Conservation (phyloP, 2,797 vertebrate species). For the Pangasius krempfi region DNA sequence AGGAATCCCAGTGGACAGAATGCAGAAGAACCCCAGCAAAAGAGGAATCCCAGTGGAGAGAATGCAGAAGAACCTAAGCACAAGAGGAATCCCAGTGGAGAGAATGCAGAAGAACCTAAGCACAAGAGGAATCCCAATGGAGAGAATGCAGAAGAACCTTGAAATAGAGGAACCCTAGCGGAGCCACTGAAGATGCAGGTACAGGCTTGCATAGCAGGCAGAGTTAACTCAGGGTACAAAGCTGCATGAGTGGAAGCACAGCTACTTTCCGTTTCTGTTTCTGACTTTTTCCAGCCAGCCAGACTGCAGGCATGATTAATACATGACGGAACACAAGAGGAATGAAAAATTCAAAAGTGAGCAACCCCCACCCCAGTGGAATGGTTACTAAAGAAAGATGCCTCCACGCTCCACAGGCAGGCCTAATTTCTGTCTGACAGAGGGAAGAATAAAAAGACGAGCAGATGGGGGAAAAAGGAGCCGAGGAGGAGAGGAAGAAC, state of each 20-base stretch:
- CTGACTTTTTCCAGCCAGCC: constrained; percentile 75
- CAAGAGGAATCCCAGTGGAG: not conserved
- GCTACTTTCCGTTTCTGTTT: constrained; percentile 64
- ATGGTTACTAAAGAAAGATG: constrained; percentile 37
- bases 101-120: not conserved
- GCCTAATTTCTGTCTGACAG: constrained; percentile 17
- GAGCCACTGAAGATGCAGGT: not conserved
- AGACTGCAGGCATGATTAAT: constrained; percentile 77
- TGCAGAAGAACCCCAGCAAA: too few relatives aligned
- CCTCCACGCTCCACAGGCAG: constrained; percentile 27
- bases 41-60: not conserved
- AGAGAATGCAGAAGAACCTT: not conserved
- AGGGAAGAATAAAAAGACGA: constrained; percentile 17
- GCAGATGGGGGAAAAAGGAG: constrained; percentile 4
- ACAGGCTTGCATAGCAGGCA: not conserved
- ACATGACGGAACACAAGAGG: constrained; percentile 66
- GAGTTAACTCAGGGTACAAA: not conserved
- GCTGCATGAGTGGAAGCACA: constrained; percentile 8
- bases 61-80: not conserved
- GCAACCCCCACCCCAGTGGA: constrained; percentile 36
- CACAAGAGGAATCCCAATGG: not conserved
- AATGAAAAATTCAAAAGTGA: constrained; percentile 74
- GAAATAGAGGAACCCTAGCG: not conserved
- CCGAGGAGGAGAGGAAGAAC: constrained; percentile 22
- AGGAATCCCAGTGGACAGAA: not conserved